A percentile compares a stretch with the other conserved stretches of the same genome.
Conservation (phyloP, 2,888 invertebrate species). For the Iselma pallidipennis region DNA sequence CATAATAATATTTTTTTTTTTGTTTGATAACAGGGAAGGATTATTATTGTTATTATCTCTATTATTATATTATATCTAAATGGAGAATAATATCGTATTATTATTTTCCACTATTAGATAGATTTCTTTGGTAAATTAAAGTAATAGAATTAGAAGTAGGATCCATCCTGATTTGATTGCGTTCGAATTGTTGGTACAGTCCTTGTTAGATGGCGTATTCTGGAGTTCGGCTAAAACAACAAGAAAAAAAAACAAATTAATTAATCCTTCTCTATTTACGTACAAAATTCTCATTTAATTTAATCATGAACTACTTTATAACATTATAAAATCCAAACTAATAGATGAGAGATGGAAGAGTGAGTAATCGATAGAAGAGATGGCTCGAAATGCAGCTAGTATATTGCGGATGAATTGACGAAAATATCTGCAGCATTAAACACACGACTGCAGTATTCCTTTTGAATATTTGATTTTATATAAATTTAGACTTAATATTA, state of each 20-base stretch:
- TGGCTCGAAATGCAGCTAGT: neutral
- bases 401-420: neutral
- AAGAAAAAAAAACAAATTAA: neutral
- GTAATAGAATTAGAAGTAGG: neutral
- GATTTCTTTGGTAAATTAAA: neutral
- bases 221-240: constrained; percentile 48
- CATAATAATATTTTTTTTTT: too few relatives aligned
- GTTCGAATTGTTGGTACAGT: constrained; percentile 42
- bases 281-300: neutral
- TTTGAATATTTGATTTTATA: neutral
- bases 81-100: neutral
- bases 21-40: constrained; percentile 33
- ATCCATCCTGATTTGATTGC: constrained; percentile 8
- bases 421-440: constrained; percentile 5
- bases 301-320: neutral
- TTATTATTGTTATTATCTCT: neutral
- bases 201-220: constrained; percentile 46
- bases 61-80: neutral
- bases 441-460: neutral
- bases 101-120: neutral
- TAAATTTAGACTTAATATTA: neutral
- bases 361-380: neutral
- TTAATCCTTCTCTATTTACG: neutral
- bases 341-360: neutral
- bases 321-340: neutral